Percentiles rank a stretch among this genome's conserved stretches.
These are phyloP conservation scores for Cheilosia grossa DNA, from an alignment of 2,888 invertebrate genomes.

Conservation along the genomic window DNA sequence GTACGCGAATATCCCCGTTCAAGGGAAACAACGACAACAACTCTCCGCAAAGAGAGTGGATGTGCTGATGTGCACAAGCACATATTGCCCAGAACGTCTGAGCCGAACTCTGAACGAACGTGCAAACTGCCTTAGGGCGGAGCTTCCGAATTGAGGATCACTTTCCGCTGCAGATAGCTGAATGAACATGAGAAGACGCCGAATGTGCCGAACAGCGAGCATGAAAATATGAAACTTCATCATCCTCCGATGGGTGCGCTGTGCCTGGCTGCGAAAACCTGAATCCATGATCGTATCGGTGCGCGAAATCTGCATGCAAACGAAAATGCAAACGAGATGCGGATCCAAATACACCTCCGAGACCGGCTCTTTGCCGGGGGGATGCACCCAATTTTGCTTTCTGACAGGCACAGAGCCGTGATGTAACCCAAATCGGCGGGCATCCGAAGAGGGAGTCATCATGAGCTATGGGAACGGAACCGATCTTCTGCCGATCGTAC, in stretches of 20 bases:
- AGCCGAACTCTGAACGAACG: too few species aligned
- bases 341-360: constrained; percentile 20
- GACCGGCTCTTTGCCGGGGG: constrained; percentile 48
- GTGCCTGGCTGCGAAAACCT: constrained; percentile 37
- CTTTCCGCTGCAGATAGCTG: constrained; percentile 70
- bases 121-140: constrained; percentile 76
- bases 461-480: constrained; percentile 63
- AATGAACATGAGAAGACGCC: constrained; percentile 76
- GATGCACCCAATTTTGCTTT: constrained; percentile 69
- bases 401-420: constrained; percentile 58
- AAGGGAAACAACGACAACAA: constrained; percentile 19
- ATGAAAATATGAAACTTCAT: constrained; percentile 67
- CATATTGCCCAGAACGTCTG: constrained; percentile 45
- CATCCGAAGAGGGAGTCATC: constrained; percentile 16
- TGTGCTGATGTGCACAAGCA: constrained; percentile 6
- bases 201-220: constrained; percentile 28
- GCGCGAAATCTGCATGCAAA: constrained; percentile 75
- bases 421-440: constrained; percentile 54
- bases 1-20: constrained; percentile 25
- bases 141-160: constrained; percentile 78
- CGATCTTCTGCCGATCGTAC: constrained; percentile 35
- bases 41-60: too few species aligned
- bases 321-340: constrained; percentile 72
- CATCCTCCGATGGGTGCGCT: constrained; percentile 40
- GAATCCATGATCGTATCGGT: constrained; percentile 67